A percentile compares a stretch with the other conserved stretches of the same genome.
phyloP scores from a whole-genome alignment of 2,888 invertebrate genomes.

The Rhingia rostrata region DNA sequence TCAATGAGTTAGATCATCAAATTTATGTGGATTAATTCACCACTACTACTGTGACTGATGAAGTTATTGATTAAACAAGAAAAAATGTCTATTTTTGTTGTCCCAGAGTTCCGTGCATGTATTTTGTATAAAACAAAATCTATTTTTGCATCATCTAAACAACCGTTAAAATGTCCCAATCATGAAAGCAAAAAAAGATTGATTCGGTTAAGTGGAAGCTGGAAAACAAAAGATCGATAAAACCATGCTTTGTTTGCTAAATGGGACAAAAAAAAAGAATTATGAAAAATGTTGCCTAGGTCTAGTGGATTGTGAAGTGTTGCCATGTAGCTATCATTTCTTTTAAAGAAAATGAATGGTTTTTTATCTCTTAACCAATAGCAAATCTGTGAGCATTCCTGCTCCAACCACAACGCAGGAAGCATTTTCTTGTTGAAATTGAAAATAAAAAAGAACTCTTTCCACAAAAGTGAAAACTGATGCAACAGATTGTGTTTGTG shows the following conservation, averaged over 20 bases:
- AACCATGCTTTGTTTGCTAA: conserved; percentile 1
- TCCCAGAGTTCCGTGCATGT: not conserved
- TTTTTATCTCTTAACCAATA: not conserved
- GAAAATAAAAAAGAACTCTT: not conserved
- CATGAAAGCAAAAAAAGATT: not conserved
- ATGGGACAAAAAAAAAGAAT: not conserved
- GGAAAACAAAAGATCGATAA: conserved; percentile 3
- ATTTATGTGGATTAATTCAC: not conserved
- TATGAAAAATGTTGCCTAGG: conserved; percentile 35
- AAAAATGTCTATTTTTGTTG: not conserved
- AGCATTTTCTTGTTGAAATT: not conserved
- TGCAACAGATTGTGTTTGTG: conserved; percentile 46
- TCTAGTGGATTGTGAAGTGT: conserved; percentile 30
- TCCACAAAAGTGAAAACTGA: conserved; percentile 45
- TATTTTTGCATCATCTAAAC: not conserved
- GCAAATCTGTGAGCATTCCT: not conserved
- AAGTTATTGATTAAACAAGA: not conserved
- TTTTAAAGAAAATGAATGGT: not conserved
- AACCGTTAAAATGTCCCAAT: not conserved
- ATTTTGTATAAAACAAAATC: not conserved
- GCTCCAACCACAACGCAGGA: not conserved
- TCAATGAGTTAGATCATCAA: not conserved
- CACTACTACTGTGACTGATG: not conserved
- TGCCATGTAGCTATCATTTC: conserved; percentile 31
- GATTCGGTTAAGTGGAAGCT: not conserved